phyloP scores from a whole-genome alignment of 23 tunicate species.

The Ascidia mentula region DNA sequence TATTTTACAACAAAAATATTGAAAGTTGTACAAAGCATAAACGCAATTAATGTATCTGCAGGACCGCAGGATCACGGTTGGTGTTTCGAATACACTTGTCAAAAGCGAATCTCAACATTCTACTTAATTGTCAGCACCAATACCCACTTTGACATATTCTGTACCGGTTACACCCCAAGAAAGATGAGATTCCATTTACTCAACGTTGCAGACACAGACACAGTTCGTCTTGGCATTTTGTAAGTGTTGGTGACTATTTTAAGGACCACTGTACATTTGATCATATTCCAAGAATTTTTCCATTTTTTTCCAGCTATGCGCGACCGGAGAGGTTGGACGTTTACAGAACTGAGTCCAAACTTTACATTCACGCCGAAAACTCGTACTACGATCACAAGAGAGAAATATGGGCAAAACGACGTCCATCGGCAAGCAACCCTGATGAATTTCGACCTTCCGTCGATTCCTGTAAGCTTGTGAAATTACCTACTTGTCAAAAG shows the following conservation, averaged over 20 bases:
- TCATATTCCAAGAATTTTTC: too few species aligned
- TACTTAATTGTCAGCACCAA: conserved; percentile 71
- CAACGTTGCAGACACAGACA: conserved; percentile 20
- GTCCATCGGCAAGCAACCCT: conserved; percentile 10
- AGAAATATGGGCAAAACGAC: conserved; percentile 17
- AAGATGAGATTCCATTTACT: conserved; percentile 31
- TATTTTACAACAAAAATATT: too few species aligned
- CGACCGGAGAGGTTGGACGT: conserved; percentile 55
- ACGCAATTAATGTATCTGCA: conserved; percentile 15
- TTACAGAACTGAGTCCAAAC: not conserved
- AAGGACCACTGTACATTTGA: too few species aligned
- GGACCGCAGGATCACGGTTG: conserved; percentile 98
- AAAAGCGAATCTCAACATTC: conserved; percentile 82
- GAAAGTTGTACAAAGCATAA: too few species aligned
- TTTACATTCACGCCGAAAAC: conserved; percentile 32
- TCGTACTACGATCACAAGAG: conserved; percentile 23
- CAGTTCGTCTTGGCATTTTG: conserved; percentile 52
- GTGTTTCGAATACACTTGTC: conserved; percentile 93
- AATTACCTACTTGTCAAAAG: too few species aligned
- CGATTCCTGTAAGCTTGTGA: conserved; percentile 39
- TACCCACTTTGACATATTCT: conserved; percentile 54
- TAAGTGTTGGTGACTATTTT: not conserved
- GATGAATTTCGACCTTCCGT: conserved; percentile 20
- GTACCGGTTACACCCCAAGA: conserved; percentile 66
- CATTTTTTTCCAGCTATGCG: conserved; percentile 29